Evolutionary conservation across 2,113 vertebrate genomes (phyloP).

Genomic region (Paramisgurnus dabryanus): DNA sequence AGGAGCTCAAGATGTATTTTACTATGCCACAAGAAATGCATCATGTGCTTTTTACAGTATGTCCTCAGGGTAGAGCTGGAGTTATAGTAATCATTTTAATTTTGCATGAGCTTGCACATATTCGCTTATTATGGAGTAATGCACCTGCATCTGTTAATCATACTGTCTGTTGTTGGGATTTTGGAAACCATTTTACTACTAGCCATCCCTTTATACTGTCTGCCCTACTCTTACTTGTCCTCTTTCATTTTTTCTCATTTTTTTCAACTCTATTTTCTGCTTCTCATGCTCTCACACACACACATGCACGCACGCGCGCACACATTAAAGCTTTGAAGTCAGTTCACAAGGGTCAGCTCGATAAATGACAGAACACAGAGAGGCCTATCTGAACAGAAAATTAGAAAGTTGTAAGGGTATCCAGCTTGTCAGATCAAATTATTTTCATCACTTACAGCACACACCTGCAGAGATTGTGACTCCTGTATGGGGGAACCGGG

Average conservation of each 20-base stretch:
- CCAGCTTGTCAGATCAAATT: constrained; percentile 32
- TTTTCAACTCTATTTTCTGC: constrained; percentile 10
- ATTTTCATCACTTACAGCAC: constrained; percentile 26
- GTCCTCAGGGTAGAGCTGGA: not conserved
- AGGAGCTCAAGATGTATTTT: not conserved
- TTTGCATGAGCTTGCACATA: constrained; percentile 4
- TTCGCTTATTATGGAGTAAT: constrained; percentile 6
- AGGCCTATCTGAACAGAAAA: constrained; percentile 36
- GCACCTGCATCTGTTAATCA: constrained; percentile 11
- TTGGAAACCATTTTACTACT: not conserved
- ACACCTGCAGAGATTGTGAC: not conserved
- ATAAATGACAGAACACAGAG: constrained; percentile 49
- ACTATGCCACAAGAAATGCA: not conserved
- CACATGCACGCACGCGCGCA: not conserved
- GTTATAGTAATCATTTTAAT: constrained; percentile 15
- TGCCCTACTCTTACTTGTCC: not conserved
- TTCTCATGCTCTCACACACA: constrained; percentile 25
- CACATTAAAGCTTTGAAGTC: constrained; percentile 52
- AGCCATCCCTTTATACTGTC: not conserved
- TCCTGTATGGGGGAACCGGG: not conserved
- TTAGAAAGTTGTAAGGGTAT: constrained; percentile 39
- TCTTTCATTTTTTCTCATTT: not conserved
- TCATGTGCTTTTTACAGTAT: not conserved
- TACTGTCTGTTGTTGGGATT: constrained; percentile 16
- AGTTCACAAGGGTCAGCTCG: constrained; percentile 61